A percentile compares a stretch with the other conserved stretches of the same genome.
These are phyloP conservation scores for Drosophila aldrichi DNA, from an alignment of 2,888 invertebrate genomes.

Conservation along the genomic window DNA sequence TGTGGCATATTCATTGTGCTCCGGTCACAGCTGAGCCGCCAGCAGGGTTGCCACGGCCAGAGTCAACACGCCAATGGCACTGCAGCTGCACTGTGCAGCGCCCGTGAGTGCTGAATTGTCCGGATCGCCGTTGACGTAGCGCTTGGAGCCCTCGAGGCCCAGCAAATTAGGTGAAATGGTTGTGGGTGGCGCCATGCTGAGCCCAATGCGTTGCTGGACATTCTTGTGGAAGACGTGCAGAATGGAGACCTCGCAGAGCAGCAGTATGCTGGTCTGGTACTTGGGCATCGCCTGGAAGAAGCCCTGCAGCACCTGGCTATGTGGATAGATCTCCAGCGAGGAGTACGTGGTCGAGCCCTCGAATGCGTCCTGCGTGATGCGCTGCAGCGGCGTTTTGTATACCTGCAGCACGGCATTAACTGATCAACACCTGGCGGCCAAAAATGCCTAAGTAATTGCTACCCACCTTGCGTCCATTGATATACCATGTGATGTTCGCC, in stretches of 20 bases:
- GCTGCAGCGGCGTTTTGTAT: constrained; percentile 84
- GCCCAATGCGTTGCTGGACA: constrained; percentile 83
- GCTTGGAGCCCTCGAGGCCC: constrained; percentile 85
- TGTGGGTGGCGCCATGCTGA: constrained; percentile 83
- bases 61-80: constrained; percentile 56
- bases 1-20: constrained; percentile 27
- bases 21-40: constrained; percentile 80
- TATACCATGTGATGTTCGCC: constrained; percentile 87
- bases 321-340: constrained; percentile 84
- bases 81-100: constrained; percentile 69
- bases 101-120: constrained; percentile 85
- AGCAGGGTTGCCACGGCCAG: constrained; percentile 57
- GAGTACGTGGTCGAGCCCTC: constrained; percentile 85
- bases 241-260: constrained; percentile 85
- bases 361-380: constrained; percentile 83
- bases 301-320: constrained; percentile 84
- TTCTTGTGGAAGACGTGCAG: constrained; percentile 85
- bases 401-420: constrained; percentile 67
- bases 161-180: constrained; percentile 85
- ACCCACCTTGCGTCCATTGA: constrained; percentile 86
- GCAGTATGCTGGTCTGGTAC: constrained; percentile 83
- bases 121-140: constrained; percentile 84
- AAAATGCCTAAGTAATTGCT: not conserved
- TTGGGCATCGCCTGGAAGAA: constrained; percentile 84
- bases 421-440: constrained; percentile 18